Evolutionary conservation across 2,113 vertebrate genomes (phyloP).

Genomic region (Oxyruncus cristatus): DNA sequence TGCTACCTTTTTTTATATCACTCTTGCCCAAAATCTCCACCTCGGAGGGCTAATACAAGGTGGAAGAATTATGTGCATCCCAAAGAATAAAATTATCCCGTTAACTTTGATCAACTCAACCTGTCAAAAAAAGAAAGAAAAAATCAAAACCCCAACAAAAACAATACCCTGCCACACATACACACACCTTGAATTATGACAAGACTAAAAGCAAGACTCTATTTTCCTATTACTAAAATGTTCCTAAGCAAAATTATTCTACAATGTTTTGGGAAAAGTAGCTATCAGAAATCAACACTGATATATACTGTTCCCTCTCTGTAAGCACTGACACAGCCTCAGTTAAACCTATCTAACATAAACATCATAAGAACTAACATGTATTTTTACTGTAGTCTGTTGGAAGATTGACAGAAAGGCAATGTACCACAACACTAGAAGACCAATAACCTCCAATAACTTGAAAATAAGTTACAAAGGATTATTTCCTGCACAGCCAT

Average conservation of each 20-base stretch:
- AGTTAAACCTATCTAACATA: background rate
- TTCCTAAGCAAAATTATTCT: background rate
- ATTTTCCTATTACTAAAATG: background rate
- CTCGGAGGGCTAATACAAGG: background rate
- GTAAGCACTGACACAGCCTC: background rate
- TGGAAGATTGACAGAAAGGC: background rate
- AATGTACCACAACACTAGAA: background rate
- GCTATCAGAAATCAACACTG: background rate
- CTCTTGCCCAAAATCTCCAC: background rate
- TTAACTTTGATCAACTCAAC: background rate
- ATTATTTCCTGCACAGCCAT: background rate
- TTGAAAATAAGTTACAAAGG: background rate
- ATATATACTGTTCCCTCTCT: background rate
- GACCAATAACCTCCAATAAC: background rate
- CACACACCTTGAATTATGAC: background rate
- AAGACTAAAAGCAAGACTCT: background rate
- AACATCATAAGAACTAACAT: background rate
- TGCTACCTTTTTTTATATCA: background rate
- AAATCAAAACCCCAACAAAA: background rate
- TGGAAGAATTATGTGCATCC: background rate
- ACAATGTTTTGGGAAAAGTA: background rate
- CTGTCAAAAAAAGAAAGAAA: background rate
- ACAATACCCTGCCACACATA: rapidly evolving
- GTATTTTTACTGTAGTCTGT: background rate
- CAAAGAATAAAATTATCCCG: background rate